Evolutionary conservation across 1,140 invertebrate genomes (phyloP).

Genomic region (Zophobas morio): DNA sequence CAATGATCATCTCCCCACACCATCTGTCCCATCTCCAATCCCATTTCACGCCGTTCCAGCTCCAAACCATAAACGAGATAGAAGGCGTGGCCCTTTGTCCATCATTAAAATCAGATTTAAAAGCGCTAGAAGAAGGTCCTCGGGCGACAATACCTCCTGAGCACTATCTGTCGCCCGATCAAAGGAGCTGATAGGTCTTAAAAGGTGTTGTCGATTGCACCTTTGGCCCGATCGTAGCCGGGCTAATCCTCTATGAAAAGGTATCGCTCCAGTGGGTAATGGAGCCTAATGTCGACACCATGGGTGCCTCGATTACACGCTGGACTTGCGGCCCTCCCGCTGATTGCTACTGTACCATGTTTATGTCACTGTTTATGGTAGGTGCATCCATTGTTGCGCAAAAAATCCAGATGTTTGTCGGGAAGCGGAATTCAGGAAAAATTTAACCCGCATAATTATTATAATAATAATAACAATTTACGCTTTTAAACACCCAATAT

Average conservation of each 20-base stretch:
- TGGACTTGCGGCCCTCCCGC: slow-evolving; percentile 50
- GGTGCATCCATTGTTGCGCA: slow-evolving; percentile 30
- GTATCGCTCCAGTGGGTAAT: slow-evolving; percentile 57
- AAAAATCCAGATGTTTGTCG: slow-evolving; percentile 1
- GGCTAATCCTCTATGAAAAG: slow-evolving; percentile 55
- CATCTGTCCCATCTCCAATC: slow-evolving; percentile 52
- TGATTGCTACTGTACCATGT: slow-evolving; percentile 52
- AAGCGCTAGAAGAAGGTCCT: slow-evolving; percentile 31
- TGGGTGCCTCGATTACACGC: slow-evolving; percentile 53
- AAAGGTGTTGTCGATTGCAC: slow-evolving; percentile 57
- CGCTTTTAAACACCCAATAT: too few relatives aligned
- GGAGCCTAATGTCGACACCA: slow-evolving; percentile 57
- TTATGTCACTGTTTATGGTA: slow-evolving; percentile 49
- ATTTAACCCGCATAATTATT: slow-evolving; percentile 7
- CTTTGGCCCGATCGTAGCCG: slow-evolving; percentile 49
- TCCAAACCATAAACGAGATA: slow-evolving; percentile 33
- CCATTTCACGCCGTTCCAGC: slow-evolving; percentile 48
- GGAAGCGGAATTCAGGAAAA: slow-evolving; percentile 5
- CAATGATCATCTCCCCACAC: slow-evolving; percentile 39
- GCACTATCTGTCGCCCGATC: slow-evolving; percentile 49
- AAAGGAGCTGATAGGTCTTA: slow-evolving; percentile 49
- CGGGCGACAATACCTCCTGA: slow-evolving; percentile 17
- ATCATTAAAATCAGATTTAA: slow-evolving; percentile 54
- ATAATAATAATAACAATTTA: neutral
- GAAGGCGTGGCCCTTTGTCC: slow-evolving; percentile 36